Percentiles rank a stretch among this genome's conserved stretches.
Conservation (phyloP, 2,797 vertebrate species). For the Catharus ustulatus region DNA sequence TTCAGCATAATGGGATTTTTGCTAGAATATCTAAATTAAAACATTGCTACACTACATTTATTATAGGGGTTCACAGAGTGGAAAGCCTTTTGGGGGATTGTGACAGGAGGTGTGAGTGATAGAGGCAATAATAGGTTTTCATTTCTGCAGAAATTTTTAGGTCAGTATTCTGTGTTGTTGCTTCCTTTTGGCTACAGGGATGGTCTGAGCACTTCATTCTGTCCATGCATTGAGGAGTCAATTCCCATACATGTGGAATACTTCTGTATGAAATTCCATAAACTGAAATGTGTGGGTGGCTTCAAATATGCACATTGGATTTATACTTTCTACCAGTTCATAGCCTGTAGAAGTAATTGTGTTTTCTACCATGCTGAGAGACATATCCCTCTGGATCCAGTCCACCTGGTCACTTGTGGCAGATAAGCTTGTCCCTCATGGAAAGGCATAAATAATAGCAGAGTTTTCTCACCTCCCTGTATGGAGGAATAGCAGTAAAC, state of each 20-base stretch:
- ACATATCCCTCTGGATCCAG: background rate
- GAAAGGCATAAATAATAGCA: background rate
- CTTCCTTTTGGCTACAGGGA: fast-evolving
- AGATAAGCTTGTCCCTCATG: background rate
- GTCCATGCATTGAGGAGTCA: background rate
- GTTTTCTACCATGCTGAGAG: background rate
- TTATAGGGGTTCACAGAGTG: background rate
- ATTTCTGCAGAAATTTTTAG: background rate
- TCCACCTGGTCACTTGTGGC: background rate
- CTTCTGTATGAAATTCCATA: background rate
- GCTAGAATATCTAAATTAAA: background rate
- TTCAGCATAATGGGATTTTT: background rate
- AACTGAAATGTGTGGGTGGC: background rate
- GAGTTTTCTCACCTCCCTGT: background rate
- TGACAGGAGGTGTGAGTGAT: fast-evolving
- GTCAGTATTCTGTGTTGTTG: background rate
- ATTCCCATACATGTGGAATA: background rate
- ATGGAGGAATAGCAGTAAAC: background rate
- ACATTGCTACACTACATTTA: background rate
- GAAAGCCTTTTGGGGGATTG: background rate
- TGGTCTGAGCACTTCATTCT: background rate
- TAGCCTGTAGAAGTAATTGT: background rate
- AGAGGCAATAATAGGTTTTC: background rate
- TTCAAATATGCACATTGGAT: background rate
- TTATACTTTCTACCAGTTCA: background rate